phyloP scores from a whole-genome alignment of 2,113 vertebrate genomes.

The Salvelinus sp. region DNA sequence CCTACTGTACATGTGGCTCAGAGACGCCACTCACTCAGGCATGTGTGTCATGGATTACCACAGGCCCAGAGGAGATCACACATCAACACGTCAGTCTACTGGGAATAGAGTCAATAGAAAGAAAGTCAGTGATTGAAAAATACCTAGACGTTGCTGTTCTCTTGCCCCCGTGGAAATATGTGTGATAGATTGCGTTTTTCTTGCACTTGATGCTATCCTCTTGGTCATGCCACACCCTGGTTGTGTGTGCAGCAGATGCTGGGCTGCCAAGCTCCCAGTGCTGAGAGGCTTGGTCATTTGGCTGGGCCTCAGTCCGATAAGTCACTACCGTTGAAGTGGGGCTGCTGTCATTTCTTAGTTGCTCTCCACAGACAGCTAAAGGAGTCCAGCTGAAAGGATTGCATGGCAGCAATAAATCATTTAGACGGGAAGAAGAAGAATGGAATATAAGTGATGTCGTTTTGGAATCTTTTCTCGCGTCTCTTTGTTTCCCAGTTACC shows the following conservation, averaged over 20 bases:
- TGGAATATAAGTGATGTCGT: conserved; percentile 40
- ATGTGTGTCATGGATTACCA: conserved; percentile 17
- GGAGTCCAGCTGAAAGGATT: conserved; percentile 74
- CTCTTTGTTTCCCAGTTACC: conserved; percentile 28
- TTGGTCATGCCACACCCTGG: conserved; percentile 44
- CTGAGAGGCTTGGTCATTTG: conserved; percentile 34
- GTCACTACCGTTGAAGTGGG: conserved; percentile 53
- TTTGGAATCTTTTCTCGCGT: conserved; percentile 42
- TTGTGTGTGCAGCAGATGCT: conserved; percentile 25
- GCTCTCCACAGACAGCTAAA: conserved; percentile 49
- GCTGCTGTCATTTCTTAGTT: conserved; percentile 37
- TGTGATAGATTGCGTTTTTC: too few relatives aligned
- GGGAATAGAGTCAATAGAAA: conserved; percentile 43
- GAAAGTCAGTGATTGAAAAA: conserved; percentile 27
- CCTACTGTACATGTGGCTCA: too few relatives aligned
- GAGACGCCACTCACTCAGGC: conserved; percentile 11
- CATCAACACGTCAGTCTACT: conserved; percentile 11
- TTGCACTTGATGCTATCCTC: neutral
- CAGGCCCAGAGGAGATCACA: conserved; percentile 13
- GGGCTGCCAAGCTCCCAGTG: conserved; percentile 18
- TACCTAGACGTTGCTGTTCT: conserved; percentile 18
- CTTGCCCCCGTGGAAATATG: too few relatives aligned
- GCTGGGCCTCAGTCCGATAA: conserved; percentile 29
- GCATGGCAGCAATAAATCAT: conserved; percentile 76
- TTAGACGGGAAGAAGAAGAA: conserved; percentile 47